phyloP scores from a whole-genome alignment of 2,888 invertebrate genomes.

The Cloeon dipterum region DNA sequence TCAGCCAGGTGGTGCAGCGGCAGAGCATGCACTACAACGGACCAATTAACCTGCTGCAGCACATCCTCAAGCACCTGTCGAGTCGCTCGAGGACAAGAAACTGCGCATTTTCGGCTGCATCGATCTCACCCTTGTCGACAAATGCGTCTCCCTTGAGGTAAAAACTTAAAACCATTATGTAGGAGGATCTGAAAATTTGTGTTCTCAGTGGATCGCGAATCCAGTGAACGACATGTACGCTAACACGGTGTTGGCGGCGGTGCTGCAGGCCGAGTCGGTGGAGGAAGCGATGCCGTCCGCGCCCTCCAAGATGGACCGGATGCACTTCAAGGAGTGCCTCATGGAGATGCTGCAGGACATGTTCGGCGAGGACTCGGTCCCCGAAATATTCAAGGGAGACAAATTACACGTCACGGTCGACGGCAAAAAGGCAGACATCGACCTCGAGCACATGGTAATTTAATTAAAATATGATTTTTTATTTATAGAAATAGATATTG shows the following conservation, averaged over 20 bases:
- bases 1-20: constrained; percentile 79
- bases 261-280: constrained; percentile 58
- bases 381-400: constrained; percentile 83
- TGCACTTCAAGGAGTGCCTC: constrained; percentile 80
- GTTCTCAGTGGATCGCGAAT: constrained; percentile 74
- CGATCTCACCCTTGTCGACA: constrained; percentile 57
- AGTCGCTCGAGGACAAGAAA: constrained; percentile 45
- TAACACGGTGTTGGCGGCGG: constrained; percentile 74
- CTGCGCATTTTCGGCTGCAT: constrained; percentile 64
- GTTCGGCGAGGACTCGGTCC: constrained; percentile 85
- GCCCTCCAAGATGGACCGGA: constrained; percentile 55
- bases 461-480: too few relatives aligned
- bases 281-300: constrained; percentile 29
- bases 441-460: constrained; percentile 53
- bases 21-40: constrained; percentile 77
- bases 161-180: constrained; percentile 1
- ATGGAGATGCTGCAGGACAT: constrained; percentile 83
- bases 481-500: too few relatives aligned
- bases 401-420: constrained; percentile 65
- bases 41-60: constrained; percentile 41
- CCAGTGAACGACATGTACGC: constrained; percentile 97
- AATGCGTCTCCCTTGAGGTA: constrained; percentile 66
- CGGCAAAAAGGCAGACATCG: constrained; percentile 64
- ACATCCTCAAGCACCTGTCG: constrained; percentile 51
- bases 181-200: too few relatives aligned